These are phyloP conservation scores for Acipenser transmontanus DNA, from an alignment of 2,797 vertebrate species.

Conservation along the genomic window DNA sequence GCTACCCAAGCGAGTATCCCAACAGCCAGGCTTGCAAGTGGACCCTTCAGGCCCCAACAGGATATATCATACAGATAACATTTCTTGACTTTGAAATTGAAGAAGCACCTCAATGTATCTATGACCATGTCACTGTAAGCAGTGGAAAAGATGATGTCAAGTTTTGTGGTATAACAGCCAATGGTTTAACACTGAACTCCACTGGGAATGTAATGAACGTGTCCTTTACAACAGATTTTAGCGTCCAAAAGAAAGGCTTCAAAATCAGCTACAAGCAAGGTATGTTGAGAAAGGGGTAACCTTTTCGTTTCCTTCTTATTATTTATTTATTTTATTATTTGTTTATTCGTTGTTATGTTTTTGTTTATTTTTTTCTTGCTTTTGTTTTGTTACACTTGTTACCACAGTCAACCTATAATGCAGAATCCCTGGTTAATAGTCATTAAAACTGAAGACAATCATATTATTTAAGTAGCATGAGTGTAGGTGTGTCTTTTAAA, in stretches of 20 bases:
- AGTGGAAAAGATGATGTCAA: slow-evolving; percentile 66
- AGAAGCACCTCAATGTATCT: slow-evolving; percentile 86
- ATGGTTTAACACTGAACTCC: slow-evolving; percentile 86
- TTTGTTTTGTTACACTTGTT: too few relatives aligned
- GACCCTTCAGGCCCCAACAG: slow-evolving; percentile 78
- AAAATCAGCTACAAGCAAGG: slow-evolving; percentile 82
- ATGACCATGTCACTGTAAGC: slow-evolving; percentile 75
- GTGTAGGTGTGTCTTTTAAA: too few relatives aligned
- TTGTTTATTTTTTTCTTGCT: neutral
- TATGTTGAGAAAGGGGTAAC: slow-evolving; percentile 56
- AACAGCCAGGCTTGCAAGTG: slow-evolving; percentile 75
- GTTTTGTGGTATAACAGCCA: slow-evolving; percentile 86
- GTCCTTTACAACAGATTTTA: slow-evolving; percentile 87
- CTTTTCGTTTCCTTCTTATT: slow-evolving; percentile 1
- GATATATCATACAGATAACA: slow-evolving; percentile 84
- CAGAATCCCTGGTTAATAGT: too few relatives aligned
- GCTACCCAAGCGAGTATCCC: slow-evolving; percentile 82
- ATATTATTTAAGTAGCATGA: too few relatives aligned
- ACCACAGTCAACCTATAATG: too few relatives aligned
- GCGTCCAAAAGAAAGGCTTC: slow-evolving; percentile 92
- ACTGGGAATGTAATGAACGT: slow-evolving; percentile 83
- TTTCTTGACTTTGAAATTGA: slow-evolving; percentile 92
- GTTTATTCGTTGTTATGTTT: neutral
- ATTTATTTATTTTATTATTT: slow-evolving; percentile 12
- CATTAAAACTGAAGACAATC: too few relatives aligned